A percentile compares a stretch with the other conserved stretches of the same genome.
These are phyloP conservation scores for Chelon labrosus DNA, from an alignment of 2,797 vertebrate species.

Conservation along the genomic window DNA sequence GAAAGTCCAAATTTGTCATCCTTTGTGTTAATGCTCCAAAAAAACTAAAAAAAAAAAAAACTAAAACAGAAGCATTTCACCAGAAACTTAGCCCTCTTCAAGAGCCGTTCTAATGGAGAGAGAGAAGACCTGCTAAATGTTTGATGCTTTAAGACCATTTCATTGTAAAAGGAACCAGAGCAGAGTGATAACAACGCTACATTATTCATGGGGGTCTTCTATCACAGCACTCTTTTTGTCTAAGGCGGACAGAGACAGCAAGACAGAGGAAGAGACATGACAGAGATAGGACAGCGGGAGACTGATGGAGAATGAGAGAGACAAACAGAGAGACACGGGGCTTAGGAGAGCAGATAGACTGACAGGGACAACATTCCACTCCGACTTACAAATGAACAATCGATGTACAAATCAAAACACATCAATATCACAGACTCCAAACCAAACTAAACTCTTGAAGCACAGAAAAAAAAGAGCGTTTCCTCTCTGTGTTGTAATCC, in stretches of 20 bases:
- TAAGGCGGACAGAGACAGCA: slow-evolving; percentile 20
- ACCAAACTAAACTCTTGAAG: slow-evolving; percentile 23
- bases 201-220: slow-evolving; percentile 58
- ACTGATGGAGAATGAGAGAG: slow-evolving; percentile 28
- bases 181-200: slow-evolving; percentile 65
- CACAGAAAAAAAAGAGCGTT: neutral
- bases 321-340: slow-evolving; percentile 38
- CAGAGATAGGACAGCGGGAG: slow-evolving; percentile 15
- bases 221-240: slow-evolving; percentile 44
- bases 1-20: too few species aligned
- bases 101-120: slow-evolving; percentile 57
- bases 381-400: slow-evolving; percentile 52
- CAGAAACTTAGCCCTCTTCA: slow-evolving; percentile 16
- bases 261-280: neutral
- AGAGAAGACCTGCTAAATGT: slow-evolving; percentile 72
- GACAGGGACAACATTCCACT: slow-evolving; percentile 48
- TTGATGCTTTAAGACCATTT: slow-evolving; percentile 79
- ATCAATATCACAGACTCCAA: slow-evolving; percentile 45
- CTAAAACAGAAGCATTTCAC: neutral
- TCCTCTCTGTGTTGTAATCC: slow-evolving; percentile 3
- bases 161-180: slow-evolving; percentile 77
- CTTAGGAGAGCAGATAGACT: slow-evolving; percentile 23
- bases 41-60: neutral
- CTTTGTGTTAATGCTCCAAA: neutral
- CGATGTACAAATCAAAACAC: slow-evolving; percentile 45